These are phyloP conservation scores for Bacillus rossius DNA, from an alignment of 1,140 invertebrate species.

Conservation along the genomic window DNA sequence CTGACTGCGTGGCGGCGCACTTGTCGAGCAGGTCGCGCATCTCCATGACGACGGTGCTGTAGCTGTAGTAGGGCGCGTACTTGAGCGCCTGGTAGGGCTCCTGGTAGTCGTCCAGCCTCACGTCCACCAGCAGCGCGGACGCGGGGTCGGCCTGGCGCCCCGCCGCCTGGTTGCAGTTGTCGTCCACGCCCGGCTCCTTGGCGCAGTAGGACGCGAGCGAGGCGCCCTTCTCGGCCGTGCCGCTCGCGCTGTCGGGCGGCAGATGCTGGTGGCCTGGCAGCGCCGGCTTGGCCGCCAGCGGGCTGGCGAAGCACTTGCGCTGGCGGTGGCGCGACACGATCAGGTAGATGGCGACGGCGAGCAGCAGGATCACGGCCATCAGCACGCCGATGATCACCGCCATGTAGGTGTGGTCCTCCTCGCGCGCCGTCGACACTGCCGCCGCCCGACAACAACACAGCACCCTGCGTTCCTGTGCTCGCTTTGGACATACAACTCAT, in stretches of 20 bases:
- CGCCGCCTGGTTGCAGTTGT: slow-evolving; percentile 33
- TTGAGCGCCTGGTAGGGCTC: slow-evolving; percentile 72
- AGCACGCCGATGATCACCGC: slow-evolving; percentile 76
- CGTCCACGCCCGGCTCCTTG: slow-evolving; percentile 30
- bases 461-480: too few relatives aligned
- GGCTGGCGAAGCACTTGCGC: slow-evolving; percentile 69
- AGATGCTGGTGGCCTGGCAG: slow-evolving; percentile 40
- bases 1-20: slow-evolving; percentile 45
- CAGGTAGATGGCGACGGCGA: slow-evolving; percentile 67
- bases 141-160: slow-evolving; percentile 35
- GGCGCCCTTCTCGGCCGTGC: slow-evolving; percentile 44
- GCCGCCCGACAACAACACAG: too few relatives aligned
- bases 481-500: too few relatives aligned
- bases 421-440: slow-evolving; percentile 56
- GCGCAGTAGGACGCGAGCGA: slow-evolving; percentile 40
- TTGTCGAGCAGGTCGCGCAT: slow-evolving; percentile 64
- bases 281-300: slow-evolving; percentile 55
- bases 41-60: slow-evolving; percentile 70
- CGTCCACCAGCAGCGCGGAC: slow-evolving; percentile 47
- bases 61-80: slow-evolving; percentile 71
- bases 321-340: slow-evolving; percentile 70
- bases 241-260: slow-evolving; percentile 45
- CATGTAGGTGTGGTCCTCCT: slow-evolving; percentile 70
- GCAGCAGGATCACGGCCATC: slow-evolving; percentile 66
- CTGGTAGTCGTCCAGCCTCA: slow-evolving; percentile 70